Base-by-base conservation (phyloP, 1,140 invertebrate genomes). In the Ladona fulva region DNA sequence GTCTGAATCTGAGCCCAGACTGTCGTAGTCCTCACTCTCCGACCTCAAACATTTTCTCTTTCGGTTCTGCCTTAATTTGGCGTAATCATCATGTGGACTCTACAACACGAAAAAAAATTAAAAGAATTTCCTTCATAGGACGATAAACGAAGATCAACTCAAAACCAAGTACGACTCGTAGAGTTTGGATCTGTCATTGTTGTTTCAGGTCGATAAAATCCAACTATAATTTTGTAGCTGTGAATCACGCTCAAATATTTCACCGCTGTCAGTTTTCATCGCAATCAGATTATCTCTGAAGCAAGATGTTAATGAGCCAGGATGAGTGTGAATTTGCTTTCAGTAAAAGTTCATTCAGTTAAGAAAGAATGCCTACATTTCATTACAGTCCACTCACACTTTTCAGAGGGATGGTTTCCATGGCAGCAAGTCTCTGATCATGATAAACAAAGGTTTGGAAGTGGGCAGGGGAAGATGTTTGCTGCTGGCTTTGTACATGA, bases 11-110 rank as follows among this genome's bases (percentile, higher is more conserved):
- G 88, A 89, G 78, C 88, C 88, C 25, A 89, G 83, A 52, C 87
- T 89, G 80, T 89, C 88, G 80, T 89, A 89, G 79, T 89, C 89
- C 80, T 89, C 89, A 24, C 88, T 89, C 82, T 90, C 89, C 6
- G 88, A 88, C 79, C 88, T 88, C 80, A 86, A 86, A 25, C 84
- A 85, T 78, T 86, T 86, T 7, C 84, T 85, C 81, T 86, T 86
- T 79, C 85, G 83, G 52, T 76, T 42, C 74, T 78, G 59, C 66
- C 74, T 78, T 52, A 78, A 66, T 76, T 78, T 37, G 24, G 78
- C 74, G 78, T 78, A 78, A 52, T 78, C 44, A 29, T 78, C 78
- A 42, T 74, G 66, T n/a, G 77, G 77, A 66, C 77, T 78, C 77
- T 78, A 66, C n/a, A 78, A 78, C 24, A 66, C 25, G 76, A 52